phyloP scores from a whole-genome alignment of 2,113 vertebrate genomes.

The Phaetusa simplex region DNA sequence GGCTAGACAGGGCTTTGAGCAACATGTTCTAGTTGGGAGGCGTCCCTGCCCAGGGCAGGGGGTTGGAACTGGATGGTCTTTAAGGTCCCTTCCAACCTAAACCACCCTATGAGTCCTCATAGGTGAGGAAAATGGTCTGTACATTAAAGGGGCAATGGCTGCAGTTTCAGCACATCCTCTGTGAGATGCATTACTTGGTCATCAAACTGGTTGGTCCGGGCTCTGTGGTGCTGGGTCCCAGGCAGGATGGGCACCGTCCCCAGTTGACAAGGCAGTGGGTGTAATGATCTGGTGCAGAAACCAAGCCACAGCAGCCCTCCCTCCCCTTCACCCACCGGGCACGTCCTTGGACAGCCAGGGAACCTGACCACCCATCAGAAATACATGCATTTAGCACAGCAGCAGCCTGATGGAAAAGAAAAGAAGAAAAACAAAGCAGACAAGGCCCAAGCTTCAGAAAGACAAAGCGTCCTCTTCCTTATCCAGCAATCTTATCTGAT shows the following conservation, averaged over 20 bases:
- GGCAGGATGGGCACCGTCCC: accelerated
- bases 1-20: not conserved
- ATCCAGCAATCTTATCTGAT: conserved; percentile 28
- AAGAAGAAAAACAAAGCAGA: not conserved
- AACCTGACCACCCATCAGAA: not conserved
- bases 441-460: not conserved
- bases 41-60: not conserved
- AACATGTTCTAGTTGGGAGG: not conserved
- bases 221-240: not conserved
- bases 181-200: not conserved
- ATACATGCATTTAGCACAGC: not conserved
- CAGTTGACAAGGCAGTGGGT: not conserved
- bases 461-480: not conserved
- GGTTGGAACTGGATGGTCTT: not conserved
- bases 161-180: not conserved
- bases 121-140: not conserved
- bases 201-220: not conserved
- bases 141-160: not conserved
- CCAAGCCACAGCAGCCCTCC: not conserved
- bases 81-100: not conserved
- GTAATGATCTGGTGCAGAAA: not conserved
- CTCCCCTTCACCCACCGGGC: not conserved
- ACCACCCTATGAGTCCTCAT: not conserved
- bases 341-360: not conserved
- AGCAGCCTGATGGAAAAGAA: not conserved